Conservation (phyloP, 2,113 vertebrate species). For the Phrynosoma blainvillii region DNA sequence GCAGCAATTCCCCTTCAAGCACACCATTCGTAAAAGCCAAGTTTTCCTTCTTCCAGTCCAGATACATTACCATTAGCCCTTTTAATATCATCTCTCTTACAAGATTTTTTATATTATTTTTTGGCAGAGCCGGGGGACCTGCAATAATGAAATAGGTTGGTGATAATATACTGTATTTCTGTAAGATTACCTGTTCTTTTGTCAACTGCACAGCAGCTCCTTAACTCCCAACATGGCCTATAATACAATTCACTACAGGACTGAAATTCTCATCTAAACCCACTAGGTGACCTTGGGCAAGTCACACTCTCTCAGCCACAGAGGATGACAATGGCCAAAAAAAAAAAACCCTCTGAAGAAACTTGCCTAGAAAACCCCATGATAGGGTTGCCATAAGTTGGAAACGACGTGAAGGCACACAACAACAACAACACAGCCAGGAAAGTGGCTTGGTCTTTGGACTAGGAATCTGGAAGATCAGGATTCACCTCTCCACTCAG, state of each 20-base stretch:
- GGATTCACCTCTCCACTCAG: not conserved
- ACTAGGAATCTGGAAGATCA: no score
- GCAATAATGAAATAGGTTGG: not conserved
- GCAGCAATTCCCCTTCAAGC: not conserved
- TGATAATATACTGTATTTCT: not conserved
- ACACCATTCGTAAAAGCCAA: conserved; percentile 18
- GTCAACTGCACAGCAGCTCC: not conserved
- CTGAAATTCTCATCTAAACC: not conserved
- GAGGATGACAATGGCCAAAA: no score
- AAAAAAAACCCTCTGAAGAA: no score
- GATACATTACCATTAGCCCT: not conserved
- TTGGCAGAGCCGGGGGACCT: not conserved
- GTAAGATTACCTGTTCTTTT: not conserved
- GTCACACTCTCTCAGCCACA: no score
- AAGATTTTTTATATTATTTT: not conserved
- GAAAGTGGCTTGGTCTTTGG: no score
- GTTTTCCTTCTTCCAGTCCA: not conserved
- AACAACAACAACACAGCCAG: no score
- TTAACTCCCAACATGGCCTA: not conserved
- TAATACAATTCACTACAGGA: not conserved
- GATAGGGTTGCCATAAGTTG: no score
- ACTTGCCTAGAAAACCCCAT: no score
- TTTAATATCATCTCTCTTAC: not conserved
- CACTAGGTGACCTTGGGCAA: no score
- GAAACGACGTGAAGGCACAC: no score